phyloP scores from a whole-genome alignment of 2,113 vertebrate species.

The Edolisoma coerulescens region DNA sequence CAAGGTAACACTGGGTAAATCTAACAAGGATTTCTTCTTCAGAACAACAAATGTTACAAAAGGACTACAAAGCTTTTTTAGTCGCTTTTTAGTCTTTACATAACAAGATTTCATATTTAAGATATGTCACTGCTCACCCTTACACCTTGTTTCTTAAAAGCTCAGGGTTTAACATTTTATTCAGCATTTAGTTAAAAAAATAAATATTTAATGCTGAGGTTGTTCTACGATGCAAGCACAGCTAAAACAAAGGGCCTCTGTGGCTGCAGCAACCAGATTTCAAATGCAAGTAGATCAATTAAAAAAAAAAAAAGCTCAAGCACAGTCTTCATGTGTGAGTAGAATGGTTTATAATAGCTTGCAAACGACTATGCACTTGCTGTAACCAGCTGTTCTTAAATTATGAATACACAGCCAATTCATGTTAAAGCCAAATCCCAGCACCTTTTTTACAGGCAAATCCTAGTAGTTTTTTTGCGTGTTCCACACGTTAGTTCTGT shows the following conservation, averaged over 20 bases:
- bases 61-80: background rate
- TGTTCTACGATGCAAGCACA: slow-evolving; percentile 76
- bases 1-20: slow-evolving; percentile 11
- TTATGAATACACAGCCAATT: slow-evolving; percentile 78
- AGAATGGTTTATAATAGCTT: slow-evolving; percentile 76
- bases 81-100: background rate
- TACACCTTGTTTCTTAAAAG: slow-evolving; percentile 35
- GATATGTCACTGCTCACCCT: slow-evolving; percentile 32
- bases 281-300: slow-evolving; percentile 89
- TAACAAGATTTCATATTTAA: background rate
- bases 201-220: slow-evolving; percentile 84
- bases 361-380: slow-evolving; percentile 68
- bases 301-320: slow-evolving; percentile 64
- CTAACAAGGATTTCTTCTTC: background rate
- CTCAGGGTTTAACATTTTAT: slow-evolving; percentile 72
- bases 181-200: slow-evolving; percentile 80
- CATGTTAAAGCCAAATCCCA: slow-evolving; percentile 77
- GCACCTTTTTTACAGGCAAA: slow-evolving; percentile 73
- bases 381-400: slow-evolving; percentile 78
- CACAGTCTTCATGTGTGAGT: slow-evolving; percentile 72
- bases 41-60: background rate
- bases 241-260: slow-evolving; percentile 86
- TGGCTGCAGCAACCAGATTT: slow-evolving; percentile 87
- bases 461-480: slow-evolving; percentile 73
- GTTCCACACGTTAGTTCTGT: slow-evolving; percentile 69